These are phyloP conservation scores for Triplophysa siluroides DNA, from an alignment of 2,113 vertebrate genomes.

Conservation along the genomic window DNA sequence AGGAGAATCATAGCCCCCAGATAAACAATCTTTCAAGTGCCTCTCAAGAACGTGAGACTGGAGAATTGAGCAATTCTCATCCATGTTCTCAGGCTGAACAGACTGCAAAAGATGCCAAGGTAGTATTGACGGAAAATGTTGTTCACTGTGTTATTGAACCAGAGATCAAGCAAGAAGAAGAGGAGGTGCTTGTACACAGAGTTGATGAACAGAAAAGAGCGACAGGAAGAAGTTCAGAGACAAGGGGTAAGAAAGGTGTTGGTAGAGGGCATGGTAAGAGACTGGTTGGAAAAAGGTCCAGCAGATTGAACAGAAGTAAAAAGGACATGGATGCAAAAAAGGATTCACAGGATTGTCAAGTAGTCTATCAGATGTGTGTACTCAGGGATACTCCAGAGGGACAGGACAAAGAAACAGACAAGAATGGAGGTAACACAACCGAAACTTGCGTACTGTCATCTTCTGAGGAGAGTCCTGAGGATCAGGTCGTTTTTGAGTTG, in stretches of 20 bases:
- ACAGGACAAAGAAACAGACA: slow-evolving; percentile 33
- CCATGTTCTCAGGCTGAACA: slow-evolving; percentile 7
- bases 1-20: slow-evolving; percentile 31
- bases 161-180: slow-evolving; percentile 72
- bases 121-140: slow-evolving; percentile 42
- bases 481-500: slow-evolving; percentile 61
- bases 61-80: not conserved
- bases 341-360: slow-evolving; percentile 65
- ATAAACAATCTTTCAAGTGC: slow-evolving; percentile 43
- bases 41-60: slow-evolving; percentile 21
- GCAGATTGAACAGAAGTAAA: slow-evolving; percentile 36
- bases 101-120: slow-evolving; percentile 13
- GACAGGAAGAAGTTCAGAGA: slow-evolving; percentile 11
- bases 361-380: slow-evolving; percentile 64
- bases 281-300: slow-evolving; percentile 35
- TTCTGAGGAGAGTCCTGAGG: slow-evolving; percentile 56
- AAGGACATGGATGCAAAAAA: slow-evolving; percentile 46
- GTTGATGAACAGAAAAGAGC: slow-evolving; percentile 51
- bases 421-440: slow-evolving; percentile 3
- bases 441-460: slow-evolving; percentile 34
- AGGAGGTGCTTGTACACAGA: slow-evolving; percentile 66
- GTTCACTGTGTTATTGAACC: slow-evolving; percentile 61
- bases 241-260: slow-evolving; percentile 50
- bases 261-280: slow-evolving; percentile 30
- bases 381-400: slow-evolving; percentile 54